Evolutionary conservation across 2,113 vertebrate species (phyloP).

Genomic region (Ptilonorhynchus violaceus): DNA sequence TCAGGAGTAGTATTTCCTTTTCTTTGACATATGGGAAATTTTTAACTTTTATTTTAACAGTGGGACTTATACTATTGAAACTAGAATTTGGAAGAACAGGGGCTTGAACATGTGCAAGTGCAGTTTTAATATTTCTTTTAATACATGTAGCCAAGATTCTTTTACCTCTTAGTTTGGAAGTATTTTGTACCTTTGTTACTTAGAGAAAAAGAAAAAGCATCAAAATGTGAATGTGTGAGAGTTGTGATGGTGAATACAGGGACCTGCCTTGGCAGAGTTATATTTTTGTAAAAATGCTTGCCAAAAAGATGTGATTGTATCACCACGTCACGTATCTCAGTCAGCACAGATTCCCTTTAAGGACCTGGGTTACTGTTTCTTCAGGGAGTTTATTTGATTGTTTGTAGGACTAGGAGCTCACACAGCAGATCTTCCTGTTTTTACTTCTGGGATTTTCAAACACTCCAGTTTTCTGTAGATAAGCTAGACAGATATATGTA

Average conservation of each 20-base stretch:
- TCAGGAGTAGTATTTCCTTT: not conserved
- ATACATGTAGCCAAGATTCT: not conserved
- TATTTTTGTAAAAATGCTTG: not conserved
- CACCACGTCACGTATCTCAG: not conserved
- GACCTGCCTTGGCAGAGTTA: not conserved
- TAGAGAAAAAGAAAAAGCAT: fast-evolving
- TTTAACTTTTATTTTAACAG: not conserved
- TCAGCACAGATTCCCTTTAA: not conserved
- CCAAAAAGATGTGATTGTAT: not conserved
- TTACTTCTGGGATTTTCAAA: not conserved
- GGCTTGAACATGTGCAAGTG: not conserved
- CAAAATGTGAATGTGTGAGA: not conserved
- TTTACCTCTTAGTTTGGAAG: not conserved
- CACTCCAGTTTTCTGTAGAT: not conserved
- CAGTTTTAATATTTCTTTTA: not conserved
- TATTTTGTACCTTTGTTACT: not conserved
- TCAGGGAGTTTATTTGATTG: not conserved
- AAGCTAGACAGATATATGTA: not conserved
- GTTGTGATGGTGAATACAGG: not conserved
- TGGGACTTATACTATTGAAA: not conserved
- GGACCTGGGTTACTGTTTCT: not conserved
- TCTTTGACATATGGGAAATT: not conserved
- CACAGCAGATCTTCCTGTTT: not conserved
- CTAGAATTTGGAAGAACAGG: not conserved
- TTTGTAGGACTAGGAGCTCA: not conserved